Conservation (phyloP, 2,888 invertebrate genomes). For the Euspilapteryx auroguttella region DNA sequence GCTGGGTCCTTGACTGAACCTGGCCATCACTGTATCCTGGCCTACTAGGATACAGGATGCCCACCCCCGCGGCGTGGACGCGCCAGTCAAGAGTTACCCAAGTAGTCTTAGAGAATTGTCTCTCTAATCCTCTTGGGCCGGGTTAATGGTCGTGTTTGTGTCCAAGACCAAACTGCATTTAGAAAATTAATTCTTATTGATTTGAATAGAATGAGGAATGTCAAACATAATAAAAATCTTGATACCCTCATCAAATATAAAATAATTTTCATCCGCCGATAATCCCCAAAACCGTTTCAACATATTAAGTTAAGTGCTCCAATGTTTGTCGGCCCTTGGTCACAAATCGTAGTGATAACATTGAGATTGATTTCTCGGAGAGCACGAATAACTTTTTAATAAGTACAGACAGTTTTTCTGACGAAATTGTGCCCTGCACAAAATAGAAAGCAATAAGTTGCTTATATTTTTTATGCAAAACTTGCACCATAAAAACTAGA, state of each 20-base stretch:
- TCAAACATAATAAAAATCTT: slow-evolving; percentile 7
- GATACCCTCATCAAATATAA: slow-evolving; percentile 3
- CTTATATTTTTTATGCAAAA: slow-evolving; percentile 9
- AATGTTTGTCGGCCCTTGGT: slow-evolving; percentile 9
- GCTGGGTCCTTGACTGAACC: too few relatives aligned
- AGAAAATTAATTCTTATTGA: slow-evolving; percentile 6
- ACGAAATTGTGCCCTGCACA: slow-evolving; percentile 8
- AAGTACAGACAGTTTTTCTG: slow-evolving; percentile 5
- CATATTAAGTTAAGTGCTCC: slow-evolving; percentile 6
- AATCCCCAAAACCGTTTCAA: slow-evolving; percentile 2
- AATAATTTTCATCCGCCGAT: slow-evolving; percentile 2
- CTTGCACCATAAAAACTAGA: slow-evolving; percentile 11
- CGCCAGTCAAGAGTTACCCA: too few relatives aligned
- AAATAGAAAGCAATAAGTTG: slow-evolving; percentile 11
- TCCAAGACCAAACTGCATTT: too few relatives aligned
- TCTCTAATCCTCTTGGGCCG: too few relatives aligned
- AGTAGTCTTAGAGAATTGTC: too few relatives aligned
- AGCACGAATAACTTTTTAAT: slow-evolving; percentile 7
- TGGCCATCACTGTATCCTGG: too few relatives aligned
- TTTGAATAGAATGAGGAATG: slow-evolving; percentile 7
- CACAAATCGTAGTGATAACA: slow-evolving; percentile 7
- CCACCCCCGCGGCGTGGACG: too few relatives aligned
- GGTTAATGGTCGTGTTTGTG: too few relatives aligned
- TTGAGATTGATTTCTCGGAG: slow-evolving; percentile 3
- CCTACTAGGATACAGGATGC: too few relatives aligned